Conservation (phyloP, 2,888 invertebrate species). For the Lagria hirta region DNA sequence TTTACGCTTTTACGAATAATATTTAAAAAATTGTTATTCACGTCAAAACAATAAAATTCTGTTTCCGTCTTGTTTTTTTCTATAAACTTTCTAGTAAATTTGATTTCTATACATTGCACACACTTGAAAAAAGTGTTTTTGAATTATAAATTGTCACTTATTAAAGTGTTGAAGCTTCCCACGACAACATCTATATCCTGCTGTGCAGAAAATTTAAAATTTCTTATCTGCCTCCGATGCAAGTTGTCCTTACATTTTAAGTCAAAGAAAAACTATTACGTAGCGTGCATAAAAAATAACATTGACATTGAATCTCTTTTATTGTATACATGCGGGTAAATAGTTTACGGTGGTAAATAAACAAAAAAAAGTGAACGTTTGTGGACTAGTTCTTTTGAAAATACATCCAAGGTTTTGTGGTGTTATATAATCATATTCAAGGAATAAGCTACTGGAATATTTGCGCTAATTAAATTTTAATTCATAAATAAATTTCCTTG, state of each 20-base stretch:
- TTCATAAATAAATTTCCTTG: too few species aligned
- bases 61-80: constrained; percentile 25
- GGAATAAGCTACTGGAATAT: too few species aligned
- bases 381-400: too few species aligned
- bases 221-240: constrained; percentile 12
- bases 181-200: constrained; percentile 16
- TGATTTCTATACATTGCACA: constrained; percentile 11
- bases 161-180: constrained; percentile 18
- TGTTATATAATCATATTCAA: too few species aligned
- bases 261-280: too few species aligned
- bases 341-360: constrained; percentile 8
- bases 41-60: constrained; percentile 24
- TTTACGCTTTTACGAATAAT: constrained; percentile 39
- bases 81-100: constrained; percentile 3
- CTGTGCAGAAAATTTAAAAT: constrained; percentile 22
- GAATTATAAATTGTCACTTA: constrained; percentile 14
- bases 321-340: constrained; percentile 8
- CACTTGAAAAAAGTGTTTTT: constrained; percentile 6
- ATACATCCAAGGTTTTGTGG: too few species aligned
- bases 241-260: too few species aligned
- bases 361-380: constrained; percentile 18
- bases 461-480: too few species aligned
- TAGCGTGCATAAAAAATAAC: constrained; percentile 1
- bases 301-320: constrained; percentile 9
- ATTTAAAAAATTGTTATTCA: constrained; percentile 23